Conservation (phyloP, 2,888 invertebrate species). For the Cephalotes varians region DNA sequence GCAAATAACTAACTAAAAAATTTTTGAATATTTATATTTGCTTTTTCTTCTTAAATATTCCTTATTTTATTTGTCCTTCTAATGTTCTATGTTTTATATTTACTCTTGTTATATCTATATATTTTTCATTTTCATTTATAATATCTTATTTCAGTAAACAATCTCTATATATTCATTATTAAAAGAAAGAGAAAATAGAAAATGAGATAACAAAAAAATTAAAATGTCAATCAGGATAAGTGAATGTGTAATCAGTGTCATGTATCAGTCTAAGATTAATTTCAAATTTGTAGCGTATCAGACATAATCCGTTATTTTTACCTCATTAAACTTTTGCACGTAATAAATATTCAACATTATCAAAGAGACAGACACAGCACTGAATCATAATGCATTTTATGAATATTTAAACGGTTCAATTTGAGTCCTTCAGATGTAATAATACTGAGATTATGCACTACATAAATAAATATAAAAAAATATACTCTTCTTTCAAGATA, state of each 20-base stretch:
- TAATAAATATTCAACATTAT: background rate
- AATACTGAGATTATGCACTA: background rate
- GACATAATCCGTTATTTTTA: background rate
- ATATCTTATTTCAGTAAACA: background rate
- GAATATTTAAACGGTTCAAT: background rate
- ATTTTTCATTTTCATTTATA: background rate
- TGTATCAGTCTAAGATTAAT: background rate
- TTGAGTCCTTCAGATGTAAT: background rate
- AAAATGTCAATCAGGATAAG: background rate
- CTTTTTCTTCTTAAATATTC: background rate
- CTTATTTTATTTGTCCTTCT: constrained; percentile 7
- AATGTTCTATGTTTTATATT: background rate
- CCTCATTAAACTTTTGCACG: background rate
- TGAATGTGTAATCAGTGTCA: background rate
- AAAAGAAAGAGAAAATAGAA: background rate
- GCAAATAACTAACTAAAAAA: background rate
- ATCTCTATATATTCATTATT: background rate
- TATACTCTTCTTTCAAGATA: background rate
- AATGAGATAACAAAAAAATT: background rate
- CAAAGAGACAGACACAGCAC: background rate
- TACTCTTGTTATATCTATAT: too few species aligned
- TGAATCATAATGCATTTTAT: background rate
- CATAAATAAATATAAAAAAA: background rate
- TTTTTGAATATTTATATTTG: background rate
- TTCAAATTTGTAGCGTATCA: background rate